These are phyloP conservation scores for Cecidostiba fungosa DNA, from an alignment of 2,888 invertebrate species.

Conservation along the genomic window DNA sequence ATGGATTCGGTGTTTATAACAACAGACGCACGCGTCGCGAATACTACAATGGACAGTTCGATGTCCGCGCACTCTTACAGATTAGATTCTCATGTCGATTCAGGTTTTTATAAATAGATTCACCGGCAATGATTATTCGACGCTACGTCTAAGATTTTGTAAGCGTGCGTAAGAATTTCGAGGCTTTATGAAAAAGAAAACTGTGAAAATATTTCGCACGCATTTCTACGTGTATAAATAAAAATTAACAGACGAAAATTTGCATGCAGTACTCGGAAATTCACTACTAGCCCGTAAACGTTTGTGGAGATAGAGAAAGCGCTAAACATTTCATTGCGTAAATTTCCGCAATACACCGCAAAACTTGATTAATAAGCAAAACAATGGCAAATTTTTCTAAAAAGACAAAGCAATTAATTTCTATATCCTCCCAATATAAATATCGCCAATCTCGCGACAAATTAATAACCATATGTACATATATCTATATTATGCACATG, in stretches of 20 bases:
- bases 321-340: too few relatives aligned
- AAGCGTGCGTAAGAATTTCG: background rate
- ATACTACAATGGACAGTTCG: slow-evolving; percentile 16
- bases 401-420: too few relatives aligned
- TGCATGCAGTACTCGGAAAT: too few relatives aligned
- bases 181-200: background rate
- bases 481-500: background rate
- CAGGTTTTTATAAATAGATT: slow-evolving; percentile 26
- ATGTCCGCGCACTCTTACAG: slow-evolving; percentile 19
- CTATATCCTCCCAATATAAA: too few relatives aligned
- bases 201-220: background rate
- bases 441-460: background rate
- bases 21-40: background rate
- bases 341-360: too few relatives aligned
- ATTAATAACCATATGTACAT: background rate
- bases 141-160: background rate
- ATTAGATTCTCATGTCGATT: slow-evolving; percentile 23
- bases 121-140: background rate
- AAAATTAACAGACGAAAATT: too few relatives aligned
- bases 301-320: too few relatives aligned
- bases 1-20: background rate
- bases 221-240: too few relatives aligned
- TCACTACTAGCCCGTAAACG: too few relatives aligned
- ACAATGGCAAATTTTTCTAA: too few relatives aligned
- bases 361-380: too few relatives aligned